These are phyloP conservation scores for Trichonephila inaurata DNA, from an alignment of 1,140 invertebrate genomes.

Conservation along the genomic window DNA sequence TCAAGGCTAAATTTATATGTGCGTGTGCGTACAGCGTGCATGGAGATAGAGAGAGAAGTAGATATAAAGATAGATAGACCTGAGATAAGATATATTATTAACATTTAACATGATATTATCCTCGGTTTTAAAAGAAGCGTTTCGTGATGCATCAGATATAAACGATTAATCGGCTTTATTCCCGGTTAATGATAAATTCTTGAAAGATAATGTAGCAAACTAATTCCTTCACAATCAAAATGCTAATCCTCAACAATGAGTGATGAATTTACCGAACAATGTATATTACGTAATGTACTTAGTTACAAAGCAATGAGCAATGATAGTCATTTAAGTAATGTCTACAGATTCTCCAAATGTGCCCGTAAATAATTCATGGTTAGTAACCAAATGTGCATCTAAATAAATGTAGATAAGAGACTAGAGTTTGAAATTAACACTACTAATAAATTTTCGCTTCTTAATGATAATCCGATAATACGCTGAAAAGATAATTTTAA, in stretches of 20 bases:
- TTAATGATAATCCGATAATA: too few relatives aligned
- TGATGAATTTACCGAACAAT: neutral
- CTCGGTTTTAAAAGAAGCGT: too few relatives aligned
- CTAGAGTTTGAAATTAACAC: neutral
- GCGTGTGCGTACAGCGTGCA: too few relatives aligned
- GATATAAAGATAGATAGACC: too few relatives aligned
- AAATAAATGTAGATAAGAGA: slow-evolving; percentile 13
- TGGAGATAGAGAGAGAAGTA: too few relatives aligned
- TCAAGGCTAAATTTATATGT: too few relatives aligned
- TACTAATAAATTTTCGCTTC: too few relatives aligned
- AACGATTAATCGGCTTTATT: slow-evolving; percentile 81
- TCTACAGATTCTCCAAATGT: neutral
- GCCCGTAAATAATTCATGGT: neutral
- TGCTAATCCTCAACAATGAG: neutral
- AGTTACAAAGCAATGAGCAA: neutral
- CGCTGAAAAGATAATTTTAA: too few relatives aligned
- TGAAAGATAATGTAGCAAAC: neutral
- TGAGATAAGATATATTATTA: too few relatives aligned
- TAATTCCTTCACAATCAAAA: neutral
- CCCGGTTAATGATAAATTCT: neutral
- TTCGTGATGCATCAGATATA: too few relatives aligned
- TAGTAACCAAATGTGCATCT: neutral
- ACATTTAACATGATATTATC: too few relatives aligned
- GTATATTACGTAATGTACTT: neutral
- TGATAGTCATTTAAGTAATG: neutral